These are phyloP conservation scores for Sitodiplosis mosellana DNA, from an alignment of 1,140 invertebrate genomes.

Conservation along the genomic window DNA sequence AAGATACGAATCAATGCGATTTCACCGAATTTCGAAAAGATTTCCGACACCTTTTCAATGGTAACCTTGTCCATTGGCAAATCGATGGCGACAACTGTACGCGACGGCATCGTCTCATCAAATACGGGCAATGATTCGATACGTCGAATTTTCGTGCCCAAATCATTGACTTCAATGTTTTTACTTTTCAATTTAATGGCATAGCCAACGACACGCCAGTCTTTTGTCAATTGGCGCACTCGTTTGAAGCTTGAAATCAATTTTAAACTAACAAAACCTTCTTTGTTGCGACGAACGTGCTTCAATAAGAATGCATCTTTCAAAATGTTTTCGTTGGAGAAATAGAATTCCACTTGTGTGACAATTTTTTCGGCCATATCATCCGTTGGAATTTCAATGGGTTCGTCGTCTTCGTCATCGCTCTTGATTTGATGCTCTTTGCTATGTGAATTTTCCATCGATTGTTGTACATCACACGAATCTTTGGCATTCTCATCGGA, in stretches of 20 bases:
- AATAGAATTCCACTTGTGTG: constrained; percentile 80
- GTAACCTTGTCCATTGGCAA: constrained; percentile 66
- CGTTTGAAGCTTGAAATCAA: constrained; percentile 85
- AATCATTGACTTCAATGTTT: constrained; percentile 75
- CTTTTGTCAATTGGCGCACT: constrained; percentile 79
- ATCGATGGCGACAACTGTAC: constrained; percentile 73
- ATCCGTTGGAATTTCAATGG: constrained; percentile 34
- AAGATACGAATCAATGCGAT: constrained; percentile 72
- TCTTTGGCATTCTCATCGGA: constrained; percentile 36
- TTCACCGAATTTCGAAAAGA: constrained; percentile 73
- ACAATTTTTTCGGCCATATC: constrained; percentile 59
- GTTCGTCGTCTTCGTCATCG: constrained; percentile 16
- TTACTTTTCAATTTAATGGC: constrained; percentile 54
- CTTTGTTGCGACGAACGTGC: constrained; percentile 83
- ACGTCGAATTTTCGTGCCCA: constrained; percentile 77
- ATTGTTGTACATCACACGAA: constrained; percentile 34
- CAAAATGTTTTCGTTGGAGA: constrained; percentile 83
- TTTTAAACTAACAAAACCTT: constrained; percentile 86
- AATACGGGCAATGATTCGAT: constrained; percentile 68
- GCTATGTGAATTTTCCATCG: constrained; percentile 1
- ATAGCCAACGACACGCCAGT: constrained; percentile 79
- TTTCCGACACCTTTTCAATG: constrained; percentile 71
- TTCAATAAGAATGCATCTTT: constrained; percentile 91
- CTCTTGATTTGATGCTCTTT: neutral
- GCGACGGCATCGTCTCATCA: constrained; percentile 77